Base-by-base conservation (phyloP, 37 sponge, comb jelly and placozoan species). In the Cladorhizidae sp. region DNA sequence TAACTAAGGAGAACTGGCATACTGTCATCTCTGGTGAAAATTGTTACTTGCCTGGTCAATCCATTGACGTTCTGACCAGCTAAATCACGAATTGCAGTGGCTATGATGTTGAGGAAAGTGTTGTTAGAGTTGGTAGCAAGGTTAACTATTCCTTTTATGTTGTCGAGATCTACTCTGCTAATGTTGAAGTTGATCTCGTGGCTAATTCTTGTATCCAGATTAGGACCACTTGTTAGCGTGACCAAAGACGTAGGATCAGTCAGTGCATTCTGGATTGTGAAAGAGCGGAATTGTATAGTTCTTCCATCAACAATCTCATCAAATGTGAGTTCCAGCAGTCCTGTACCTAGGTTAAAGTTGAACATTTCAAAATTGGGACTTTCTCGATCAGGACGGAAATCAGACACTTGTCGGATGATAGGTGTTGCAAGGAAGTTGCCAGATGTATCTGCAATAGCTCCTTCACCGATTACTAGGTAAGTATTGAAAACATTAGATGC, bases 251-350 rank as follows among this genome's bases (percentile, higher is more conserved):
- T 17, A 26, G 93, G 89, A 33, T 54, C 21, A 29, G 39, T 70
- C 33, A 55, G 7, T 36, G 65, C 51, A 54, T 88, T 88, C 68
- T 92, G 92, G 61, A 94, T 52, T 5, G 85, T 74, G 23, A 94
- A 73, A 0, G 89, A 50, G 25, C 67, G 42, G 41, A 73, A 88
- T n/a, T 79, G 57, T 11, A 93, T 33, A 0, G 86, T 84, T 0
- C 78, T 54, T 40, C 78, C 79, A 70, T 87, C 89, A 18, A 96
- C 83, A 64, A 96, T 91, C 58, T 96, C 97, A 78, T 96, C 91
- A 81, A 96, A 96, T 26, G 63, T 87, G 32, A 96, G 85, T 8
- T 74, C 8, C 1, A 94, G 80, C 1, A 70, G 39, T 21, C 90
- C 96, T 57, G 42, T 83, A 67, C 90, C 76, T 18, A 95, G 80